These are phyloP conservation scores for Proteles cristata DNA, from an alignment of 2,113 vertebrate genomes.

Conservation along the genomic window DNA sequence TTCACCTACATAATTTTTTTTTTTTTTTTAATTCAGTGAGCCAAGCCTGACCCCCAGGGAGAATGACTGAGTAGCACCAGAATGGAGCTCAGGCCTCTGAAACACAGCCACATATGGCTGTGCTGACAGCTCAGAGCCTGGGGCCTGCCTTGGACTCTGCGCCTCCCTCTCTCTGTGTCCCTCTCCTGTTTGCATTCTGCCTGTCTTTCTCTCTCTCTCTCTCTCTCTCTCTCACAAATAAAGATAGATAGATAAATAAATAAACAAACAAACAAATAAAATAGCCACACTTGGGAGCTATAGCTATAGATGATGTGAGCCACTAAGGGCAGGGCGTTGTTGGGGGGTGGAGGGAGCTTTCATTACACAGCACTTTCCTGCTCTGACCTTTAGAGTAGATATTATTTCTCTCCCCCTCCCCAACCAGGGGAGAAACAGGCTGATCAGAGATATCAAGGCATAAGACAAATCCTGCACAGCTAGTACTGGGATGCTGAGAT, in stretches of 20 bases:
- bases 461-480: background rate
- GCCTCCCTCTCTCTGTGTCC: too few species aligned
- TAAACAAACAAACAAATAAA: background rate
- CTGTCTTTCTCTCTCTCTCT: too few species aligned
- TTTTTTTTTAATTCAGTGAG: background rate
- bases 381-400: background rate
- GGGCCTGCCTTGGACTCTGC: too few species aligned
- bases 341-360: background rate
- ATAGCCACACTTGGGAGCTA: background rate
- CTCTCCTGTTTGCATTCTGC: too few species aligned
- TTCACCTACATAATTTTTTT: background rate
- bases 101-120: background rate
- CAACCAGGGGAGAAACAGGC: background rate
- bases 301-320: fast-evolving
- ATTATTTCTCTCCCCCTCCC: background rate
- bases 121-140: too few species aligned
- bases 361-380: too few species aligned
- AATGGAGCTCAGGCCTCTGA: background rate
- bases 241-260: too few species aligned
- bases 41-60: background rate
- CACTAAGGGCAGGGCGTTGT: too few species aligned
- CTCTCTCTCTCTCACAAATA: too few species aligned
- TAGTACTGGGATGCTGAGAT: background rate
- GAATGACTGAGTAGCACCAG: background rate
- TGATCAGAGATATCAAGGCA: background rate